Base-by-base conservation (phyloP, 1,140 invertebrate genomes). In the Neuroterus valhalla region DNA sequence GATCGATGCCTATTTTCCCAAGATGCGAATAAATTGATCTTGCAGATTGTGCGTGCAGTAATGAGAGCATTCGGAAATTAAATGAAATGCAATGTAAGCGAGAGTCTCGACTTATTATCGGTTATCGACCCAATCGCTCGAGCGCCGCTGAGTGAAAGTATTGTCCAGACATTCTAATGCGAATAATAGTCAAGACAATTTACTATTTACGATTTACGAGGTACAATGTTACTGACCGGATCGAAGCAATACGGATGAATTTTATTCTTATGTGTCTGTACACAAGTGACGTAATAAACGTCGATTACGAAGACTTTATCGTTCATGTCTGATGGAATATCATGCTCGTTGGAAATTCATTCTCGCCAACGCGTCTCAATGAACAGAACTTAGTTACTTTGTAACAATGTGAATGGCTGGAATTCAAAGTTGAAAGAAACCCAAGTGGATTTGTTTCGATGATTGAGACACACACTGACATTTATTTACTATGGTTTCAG, bases 91-190 rank as follows among this genome's bases (percentile, higher is more conserved):
- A 19, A 19, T 5, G 15, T 45, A 12, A 62, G 42, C n/a, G 66
- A 73, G 68, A 78, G 68, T 67, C 68, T 70, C 45, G n/a, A 42
- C 68, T 66, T 70, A 76, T 75, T 76, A 75, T 76, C 77, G 77
- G 77, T 73, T 78, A 70, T 73, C 71, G 74, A 78, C 68, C 74
- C 70, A 17, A 69, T 75, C 73, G 23, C 8, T 6, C 62, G 48
- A 55, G 44, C 46, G 70, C 55, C 44, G 48, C 75, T 44, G 43
- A 52, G 11, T 52, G 12, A 50, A 72, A 73, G 21, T 62, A 71
- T 71, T 71, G 70, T 44, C 38, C 50, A 21, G 31, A 6, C 48
- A 55, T 17, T 68, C 21, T 31, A 48, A 45, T 38, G 17, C 42
- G 45, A 26, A 62, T 62, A 62, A 62, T 62, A 62, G 55, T 62